Conservation (phyloP, 1,140 invertebrate species). For the Eupristina koningsbergeri region DNA sequence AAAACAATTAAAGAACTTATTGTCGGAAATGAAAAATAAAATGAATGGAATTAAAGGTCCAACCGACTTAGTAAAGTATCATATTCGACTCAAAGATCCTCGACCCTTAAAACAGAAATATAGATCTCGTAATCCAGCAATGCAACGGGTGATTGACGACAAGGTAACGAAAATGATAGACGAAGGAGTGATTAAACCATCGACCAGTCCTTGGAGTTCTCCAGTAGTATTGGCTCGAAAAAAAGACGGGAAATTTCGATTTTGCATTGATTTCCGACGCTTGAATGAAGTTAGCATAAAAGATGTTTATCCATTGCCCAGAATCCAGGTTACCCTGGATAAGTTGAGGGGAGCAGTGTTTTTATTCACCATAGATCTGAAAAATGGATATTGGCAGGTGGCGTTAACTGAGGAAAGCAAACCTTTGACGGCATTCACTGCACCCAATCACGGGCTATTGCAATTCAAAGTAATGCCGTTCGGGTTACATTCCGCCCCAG, state of each 20-base stretch:
- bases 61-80: too few relatives aligned
- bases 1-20: too few relatives aligned
- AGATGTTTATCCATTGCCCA: slow-evolving; percentile 8
- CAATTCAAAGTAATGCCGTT: slow-evolving; percentile 40
- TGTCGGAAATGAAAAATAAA: too few relatives aligned
- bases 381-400: slow-evolving; percentile 50
- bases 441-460: slow-evolving; percentile 25
- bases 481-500: not conserved
- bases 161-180: slow-evolving; percentile 46
- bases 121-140: too few relatives aligned
- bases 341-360: slow-evolving; percentile 25
- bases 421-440: slow-evolving; percentile 28
- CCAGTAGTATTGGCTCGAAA: slow-evolving; percentile 36
- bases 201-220: slow-evolving; percentile 24
- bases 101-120: too few relatives aligned
- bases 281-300: slow-evolving; percentile 41
- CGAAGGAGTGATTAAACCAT: slow-evolving; percentile 39
- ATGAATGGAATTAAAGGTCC: too few relatives aligned
- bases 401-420: not conserved
- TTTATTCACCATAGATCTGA: slow-evolving; percentile 40
- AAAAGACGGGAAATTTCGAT: slow-evolving; percentile 33
- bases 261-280: slow-evolving; percentile 46
- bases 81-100: too few relatives aligned
- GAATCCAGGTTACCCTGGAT: slow-evolving; percentile 37
- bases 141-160: too few relatives aligned